Base-by-base conservation (phyloP, 2,888 invertebrate genomes). In the Eremobia ochroleuca region DNA sequence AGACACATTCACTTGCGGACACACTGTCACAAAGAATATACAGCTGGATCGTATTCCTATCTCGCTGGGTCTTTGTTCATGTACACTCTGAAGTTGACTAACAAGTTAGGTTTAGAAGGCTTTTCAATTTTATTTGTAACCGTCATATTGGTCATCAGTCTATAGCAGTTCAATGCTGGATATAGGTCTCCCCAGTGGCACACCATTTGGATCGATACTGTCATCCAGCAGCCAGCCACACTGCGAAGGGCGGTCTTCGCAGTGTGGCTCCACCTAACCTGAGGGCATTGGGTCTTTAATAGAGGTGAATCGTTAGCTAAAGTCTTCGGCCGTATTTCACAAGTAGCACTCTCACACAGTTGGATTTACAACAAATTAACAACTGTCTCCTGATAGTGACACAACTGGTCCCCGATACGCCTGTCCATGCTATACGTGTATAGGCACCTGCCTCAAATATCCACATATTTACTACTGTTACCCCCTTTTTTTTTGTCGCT, bases 341-440 rank as follows among this genome's bases (percentile, higher is more conserved):
- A 15, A 43, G 37, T 55, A 55, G 62, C 52, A 49, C 62, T 71
- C 46, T 68, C 31, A 66, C 28, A 34, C 5, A 21, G 13, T 55
- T 71, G 61, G 65, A 40, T 40, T 64, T 37, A 67, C 55, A 65
- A n/a, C 49, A 49, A 71, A 76, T 76, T 68, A 67, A 77, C 82
- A 77, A 72, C 28, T 77, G 55, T 62, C 59, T 65, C 43, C 15
- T 18, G 81, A 81, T 72, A 65, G 71, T 15, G 79, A 62, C 76
- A 58, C 55, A 34, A 71, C 64, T 58, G 34, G 70, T 49, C 43
- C 31, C 46, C 9, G 18, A 4, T 0, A 34, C 71, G 68, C 59
- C 68, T 69, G 58, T n/a, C 62, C 15, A 0, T 25, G 43, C 18
- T 62, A 6, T 4, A 18, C 46, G 9, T 13, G 13, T 21, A 9